Percentiles rank a stretch among this genome's conserved stretches.
Evolutionary conservation across 2,113 vertebrate genomes (phyloP).

Genomic region (Jacana jacana): DNA sequence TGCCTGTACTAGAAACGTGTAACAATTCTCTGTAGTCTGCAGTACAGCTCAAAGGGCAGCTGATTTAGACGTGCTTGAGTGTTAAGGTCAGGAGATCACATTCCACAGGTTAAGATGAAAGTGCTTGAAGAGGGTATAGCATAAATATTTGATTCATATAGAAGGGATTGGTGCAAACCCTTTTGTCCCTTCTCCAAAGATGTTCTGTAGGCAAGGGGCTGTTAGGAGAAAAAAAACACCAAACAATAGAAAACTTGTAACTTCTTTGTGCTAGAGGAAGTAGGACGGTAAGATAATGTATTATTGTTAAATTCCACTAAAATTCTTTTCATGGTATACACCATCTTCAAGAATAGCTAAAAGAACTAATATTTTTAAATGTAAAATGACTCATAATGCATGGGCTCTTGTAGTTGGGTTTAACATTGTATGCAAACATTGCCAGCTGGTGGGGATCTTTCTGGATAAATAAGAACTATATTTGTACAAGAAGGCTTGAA

Average conservation of each 20-base stretch:
- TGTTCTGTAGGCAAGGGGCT: background rate
- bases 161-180: constrained; percentile 30
- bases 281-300: background rate
- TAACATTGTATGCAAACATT: constrained; percentile 64
- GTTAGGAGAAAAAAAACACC: background rate
- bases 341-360: background rate
- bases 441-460: constrained; percentile 62
- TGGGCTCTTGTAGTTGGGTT: constrained; percentile 38
- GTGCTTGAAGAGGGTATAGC: constrained; percentile 22
- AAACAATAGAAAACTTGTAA: background rate
- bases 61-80: constrained; percentile 48
- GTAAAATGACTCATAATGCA: constrained; percentile 51
- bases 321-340: background rate
- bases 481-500: constrained; percentile 52
- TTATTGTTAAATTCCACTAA: background rate
- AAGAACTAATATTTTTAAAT: constrained; percentile 23
- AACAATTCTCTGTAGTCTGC: constrained; percentile 13
- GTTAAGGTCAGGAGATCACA: constrained; percentile 64
- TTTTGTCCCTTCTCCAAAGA: background rate
- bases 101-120: constrained; percentile 59
- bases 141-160: constrained; percentile 60
- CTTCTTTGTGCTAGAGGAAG: constrained; percentile 15
- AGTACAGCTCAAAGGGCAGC: constrained; percentile 47
- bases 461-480: constrained; percentile 59
- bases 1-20: background rate